These are phyloP conservation scores for Semicossyphus pulcher DNA, from an alignment of 2,113 vertebrate species.

Conservation along the genomic window DNA sequence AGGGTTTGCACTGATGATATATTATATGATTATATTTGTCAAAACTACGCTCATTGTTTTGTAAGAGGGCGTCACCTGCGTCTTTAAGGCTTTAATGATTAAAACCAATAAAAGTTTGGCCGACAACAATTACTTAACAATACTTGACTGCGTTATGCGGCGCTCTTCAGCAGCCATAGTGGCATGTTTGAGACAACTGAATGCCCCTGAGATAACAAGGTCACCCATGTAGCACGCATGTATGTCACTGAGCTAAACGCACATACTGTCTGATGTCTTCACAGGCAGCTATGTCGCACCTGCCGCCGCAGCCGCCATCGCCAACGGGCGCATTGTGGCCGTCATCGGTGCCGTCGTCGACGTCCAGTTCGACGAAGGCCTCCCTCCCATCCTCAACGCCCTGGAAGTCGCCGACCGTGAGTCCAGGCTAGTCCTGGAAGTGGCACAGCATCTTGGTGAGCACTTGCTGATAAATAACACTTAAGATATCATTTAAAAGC, in stretches of 20 bases:
- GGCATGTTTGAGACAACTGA: fast-evolving
- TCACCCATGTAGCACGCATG: neutral
- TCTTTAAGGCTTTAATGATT: no score
- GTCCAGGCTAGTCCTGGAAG: slow-evolving; percentile 93
- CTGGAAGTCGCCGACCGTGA: slow-evolving; percentile 93
- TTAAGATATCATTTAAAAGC: no score
- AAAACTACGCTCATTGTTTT: no score
- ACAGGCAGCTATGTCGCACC: slow-evolving; percentile 92
- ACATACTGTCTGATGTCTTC: neutral
- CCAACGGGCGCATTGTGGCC: slow-evolving; percentile 91
- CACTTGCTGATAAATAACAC: neutral
- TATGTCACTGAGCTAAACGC: neutral
- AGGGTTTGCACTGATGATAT: no score
- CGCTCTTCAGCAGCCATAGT: neutral
- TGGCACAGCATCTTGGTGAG: slow-evolving; percentile 97
- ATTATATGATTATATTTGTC: no score
- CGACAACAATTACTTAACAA: slow-evolving; percentile 9
- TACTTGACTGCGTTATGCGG: no score
- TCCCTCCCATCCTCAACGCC: slow-evolving; percentile 96
- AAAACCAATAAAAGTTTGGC: no score
- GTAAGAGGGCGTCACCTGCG: no score
- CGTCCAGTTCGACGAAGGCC: slow-evolving; percentile 96
- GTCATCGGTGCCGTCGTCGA: slow-evolving; percentile 98
- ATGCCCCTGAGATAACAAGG: neutral
- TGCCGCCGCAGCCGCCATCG: slow-evolving; percentile 82